Evolutionary conservation across 2,888 invertebrate species (phyloP).

Genomic region (Petrolisthes cinctipes): DNA sequence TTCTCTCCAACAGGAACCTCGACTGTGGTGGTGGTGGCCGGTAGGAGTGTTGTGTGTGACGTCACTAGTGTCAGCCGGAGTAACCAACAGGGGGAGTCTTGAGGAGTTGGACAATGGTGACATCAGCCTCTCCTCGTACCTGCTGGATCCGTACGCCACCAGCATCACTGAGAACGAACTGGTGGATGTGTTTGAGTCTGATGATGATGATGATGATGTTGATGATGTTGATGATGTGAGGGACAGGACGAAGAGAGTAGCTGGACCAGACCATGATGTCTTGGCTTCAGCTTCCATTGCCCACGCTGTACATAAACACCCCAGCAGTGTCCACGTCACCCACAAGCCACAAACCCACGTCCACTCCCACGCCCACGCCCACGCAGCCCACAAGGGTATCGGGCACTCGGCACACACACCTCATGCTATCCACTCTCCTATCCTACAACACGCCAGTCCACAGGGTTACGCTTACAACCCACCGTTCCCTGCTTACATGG

Average conservation of each 20-base stretch:
- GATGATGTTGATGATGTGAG: not conserved
- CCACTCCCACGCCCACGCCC: not conserved
- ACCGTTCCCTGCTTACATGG: slow-evolving; percentile 16
- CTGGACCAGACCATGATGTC: not conserved
- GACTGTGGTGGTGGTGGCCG: slow-evolving; percentile 31
- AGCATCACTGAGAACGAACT: not conserved
- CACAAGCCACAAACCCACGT: not conserved
- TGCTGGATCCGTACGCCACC: not conserved
- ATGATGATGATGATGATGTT: not conserved
- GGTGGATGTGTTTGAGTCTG: not conserved
- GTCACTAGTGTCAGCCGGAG: not conserved
- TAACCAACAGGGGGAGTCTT: not conserved
- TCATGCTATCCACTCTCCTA: not conserved
- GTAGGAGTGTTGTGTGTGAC: slow-evolving; percentile 4
- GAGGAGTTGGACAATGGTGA: slow-evolving; percentile 7
- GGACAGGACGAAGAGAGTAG: not conserved
- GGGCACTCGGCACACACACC: not conserved
- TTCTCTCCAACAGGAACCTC: not conserved
- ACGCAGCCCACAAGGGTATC: not conserved
- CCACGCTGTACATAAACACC: not conserved
- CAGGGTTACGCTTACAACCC: not conserved
- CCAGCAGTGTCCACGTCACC: not conserved
- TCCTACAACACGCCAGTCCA: not conserved
- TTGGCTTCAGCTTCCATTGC: not conserved
- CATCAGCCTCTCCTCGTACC: not conserved